Base-by-base conservation (phyloP, 2,888 invertebrate species). In the Spilosoma lubricipeda region DNA sequence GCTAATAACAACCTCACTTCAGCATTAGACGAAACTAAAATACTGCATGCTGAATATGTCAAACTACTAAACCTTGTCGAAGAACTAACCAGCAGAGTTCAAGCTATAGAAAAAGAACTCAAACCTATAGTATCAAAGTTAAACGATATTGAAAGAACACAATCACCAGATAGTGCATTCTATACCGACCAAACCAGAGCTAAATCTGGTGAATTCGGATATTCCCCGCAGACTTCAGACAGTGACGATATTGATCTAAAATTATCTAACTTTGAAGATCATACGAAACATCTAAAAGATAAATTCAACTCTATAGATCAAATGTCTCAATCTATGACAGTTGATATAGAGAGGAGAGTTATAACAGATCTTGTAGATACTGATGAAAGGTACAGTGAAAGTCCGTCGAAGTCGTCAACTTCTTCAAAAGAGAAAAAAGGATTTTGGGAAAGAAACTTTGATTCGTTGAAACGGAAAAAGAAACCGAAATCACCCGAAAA, bases 11-110 rank as follows among this genome's bases (percentile, higher is more conserved):
- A 97, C 78, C 93, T 97, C 70, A 97, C 96, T 67, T 97, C 97
- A 42, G 97, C 98, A 0, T 95, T 96, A 69, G 97, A 96, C 85
- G 97, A 98, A 89, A 97, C 97, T 8, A 97, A 97, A 90, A 94
- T 96, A 64, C 91, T 98, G 4, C 97, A 98, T 88, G 96, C 97
- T n/a, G 97, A 97, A 76, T 96, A 95, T 72, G 94, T 95, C 0
- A 92, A 92, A 82, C 74, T 94, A 59, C 80, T 96, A 0, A 95
- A 95, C 76, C 86, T 90, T 87, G 96, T 98, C 27, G 97, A 98
- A 93, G 97, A 97, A 90, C 93, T 97, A 77, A 96, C 98, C 59
- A 96, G 96, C 71, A 96, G 97, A 90, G 95, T 98, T 67, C 97
- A 97, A 85, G 89, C 89, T 18, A 96, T 98, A 78, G 98, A 98